Base-by-base conservation (phyloP, 2,888 invertebrate genomes). In the Herminia tarsipennalis region DNA sequence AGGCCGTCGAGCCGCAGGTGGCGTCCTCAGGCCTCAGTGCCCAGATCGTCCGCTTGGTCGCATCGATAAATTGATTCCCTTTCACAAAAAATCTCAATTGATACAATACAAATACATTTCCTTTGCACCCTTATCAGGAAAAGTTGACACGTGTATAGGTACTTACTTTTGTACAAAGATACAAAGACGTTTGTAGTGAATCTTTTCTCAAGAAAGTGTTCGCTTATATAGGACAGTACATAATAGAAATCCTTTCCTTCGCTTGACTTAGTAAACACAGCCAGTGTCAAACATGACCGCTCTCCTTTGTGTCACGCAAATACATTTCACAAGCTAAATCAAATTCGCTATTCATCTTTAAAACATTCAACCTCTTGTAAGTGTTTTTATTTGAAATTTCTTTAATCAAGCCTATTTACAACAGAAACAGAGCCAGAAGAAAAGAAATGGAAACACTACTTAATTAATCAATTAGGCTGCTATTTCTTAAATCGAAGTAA, bases 111-210 rank as follows among this genome's bases (percentile, higher is more conserved):
- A 18, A 20, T 13, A 33, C 6, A 12, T 13, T 16, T 4, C 12
- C 13, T 12, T 33, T 33, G 13, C 32, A 18, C 18, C 12, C 8
- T 32, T 12, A 3, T 8, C 5, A 21, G 4, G n/a, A 18, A 14
- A 18, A 27, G 13, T 20, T 21, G n/a, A 10, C 10, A 6, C 10
- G 16, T 17, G 10, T 12, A 22, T 14, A 10, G 6, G 21, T 21
- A 9, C 9, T 16, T 16, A 30, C 27, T 27, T 20, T 14, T 20
- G 14, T 17, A 35, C 30, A 34, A 34, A 29, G 30, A 22, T 22
- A 35, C 28, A 42, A 43, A 43, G 28, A 29, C 24, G 21, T 37
- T 25, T 38, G 20, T 33, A 20, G 20, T 33, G 32, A 38, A 33
- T 30, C 25, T 9, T 20, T 14, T 36, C n/a, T 13, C 9, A 20